Percentiles rank a stretch among this genome's conserved stretches.
Conservation (phyloP, 2,888 invertebrate species). For the Alloplasta piceator region DNA sequence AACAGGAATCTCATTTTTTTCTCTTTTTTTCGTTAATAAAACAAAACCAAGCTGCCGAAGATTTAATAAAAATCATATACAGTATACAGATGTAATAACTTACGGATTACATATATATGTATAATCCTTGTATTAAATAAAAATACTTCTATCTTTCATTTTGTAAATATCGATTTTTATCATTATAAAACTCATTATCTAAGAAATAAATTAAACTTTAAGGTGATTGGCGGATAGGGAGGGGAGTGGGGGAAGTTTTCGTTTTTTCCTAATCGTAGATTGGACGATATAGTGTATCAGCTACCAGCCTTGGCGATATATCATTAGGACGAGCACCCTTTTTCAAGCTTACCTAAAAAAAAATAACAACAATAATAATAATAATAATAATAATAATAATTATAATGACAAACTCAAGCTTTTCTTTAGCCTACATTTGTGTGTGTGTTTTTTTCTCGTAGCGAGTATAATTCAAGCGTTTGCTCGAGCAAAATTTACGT, state of each 20-base stretch:
- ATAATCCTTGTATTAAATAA: slow-evolving; percentile 45
- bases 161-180: slow-evolving; percentile 65
- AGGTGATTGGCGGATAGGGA: slow-evolving; percentile 12
- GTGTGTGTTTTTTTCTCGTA: slow-evolving; percentile 19
- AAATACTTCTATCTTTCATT: slow-evolving; percentile 61
- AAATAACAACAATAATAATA: slow-evolving; percentile 39
- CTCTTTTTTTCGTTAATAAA: slow-evolving; percentile 68
- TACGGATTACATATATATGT: slow-evolving; percentile 19
- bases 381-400: slow-evolving; percentile 22
- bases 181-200: slow-evolving; percentile 71
- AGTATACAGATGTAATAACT: slow-evolving; percentile 67
- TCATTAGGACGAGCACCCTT: slow-evolving; percentile 65
- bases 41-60: slow-evolving; percentile 76
- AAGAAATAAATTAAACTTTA: slow-evolving; percentile 68
- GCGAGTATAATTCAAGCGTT: slow-evolving; percentile 59
- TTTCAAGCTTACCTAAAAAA: slow-evolving; percentile 64
- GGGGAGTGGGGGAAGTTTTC: slow-evolving; percentile 5
- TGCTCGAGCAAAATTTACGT: slow-evolving; percentile 48
- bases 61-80: slow-evolving; percentile 75
- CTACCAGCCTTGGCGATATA: slow-evolving; percentile 64
- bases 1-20: slow-evolving; percentile 32
- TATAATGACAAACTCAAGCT: slow-evolving; percentile 61
- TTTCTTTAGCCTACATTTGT: slow-evolving; percentile 30
- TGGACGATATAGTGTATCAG: slow-evolving; percentile 62
- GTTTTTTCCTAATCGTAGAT: slow-evolving; percentile 54